These are phyloP conservation scores for Helobdella robusta DNA, from an alignment of 2,888 invertebrate genomes.

Conservation along the genomic window DNA sequence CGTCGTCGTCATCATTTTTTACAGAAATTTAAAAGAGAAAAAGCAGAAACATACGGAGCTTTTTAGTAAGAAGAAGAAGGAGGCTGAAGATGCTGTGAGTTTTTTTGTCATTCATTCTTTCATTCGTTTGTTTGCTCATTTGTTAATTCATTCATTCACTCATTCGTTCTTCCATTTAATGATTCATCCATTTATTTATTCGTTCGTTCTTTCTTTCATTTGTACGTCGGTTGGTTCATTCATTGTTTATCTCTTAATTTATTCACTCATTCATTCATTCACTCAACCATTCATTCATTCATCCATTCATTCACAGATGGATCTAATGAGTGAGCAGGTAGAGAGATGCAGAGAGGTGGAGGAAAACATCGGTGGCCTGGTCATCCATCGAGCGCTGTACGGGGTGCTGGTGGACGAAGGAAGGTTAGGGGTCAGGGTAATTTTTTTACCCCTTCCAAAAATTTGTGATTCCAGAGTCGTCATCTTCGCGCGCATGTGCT, in stretches of 20 bases:
- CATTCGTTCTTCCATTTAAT: too few relatives aligned
- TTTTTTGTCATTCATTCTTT: neutral
- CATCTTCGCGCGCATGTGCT: neutral
- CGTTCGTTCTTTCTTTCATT: too few relatives aligned
- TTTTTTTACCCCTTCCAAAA: neutral
- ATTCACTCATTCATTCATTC: neutral
- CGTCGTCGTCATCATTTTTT: conserved; percentile 17
- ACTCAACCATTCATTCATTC: neutral
- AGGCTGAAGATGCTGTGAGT: conserved; percentile 70
- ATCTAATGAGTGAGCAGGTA: conserved; percentile 82
- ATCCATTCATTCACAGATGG: conserved; percentile 44
- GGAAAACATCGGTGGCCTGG: conserved; percentile 68
- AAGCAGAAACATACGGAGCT: conserved; percentile 68
- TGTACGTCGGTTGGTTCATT: too few relatives aligned
- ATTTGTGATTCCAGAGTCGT: neutral
- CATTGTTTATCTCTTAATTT: too few relatives aligned
- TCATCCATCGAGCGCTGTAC: conserved; percentile 69
- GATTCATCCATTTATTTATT: too few relatives aligned
- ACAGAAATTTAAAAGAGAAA: conserved; percentile 67
- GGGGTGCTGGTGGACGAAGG: conserved; percentile 44
- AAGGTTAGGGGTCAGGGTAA: neutral
- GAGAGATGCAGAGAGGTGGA: conserved; percentile 72
- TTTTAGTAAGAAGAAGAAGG: conserved; percentile 67
- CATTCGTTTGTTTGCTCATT: neutral
- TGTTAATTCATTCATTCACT: too few relatives aligned